phyloP scores from a whole-genome alignment of 1,140 invertebrate species.

The Sycobia sp. region DNA sequence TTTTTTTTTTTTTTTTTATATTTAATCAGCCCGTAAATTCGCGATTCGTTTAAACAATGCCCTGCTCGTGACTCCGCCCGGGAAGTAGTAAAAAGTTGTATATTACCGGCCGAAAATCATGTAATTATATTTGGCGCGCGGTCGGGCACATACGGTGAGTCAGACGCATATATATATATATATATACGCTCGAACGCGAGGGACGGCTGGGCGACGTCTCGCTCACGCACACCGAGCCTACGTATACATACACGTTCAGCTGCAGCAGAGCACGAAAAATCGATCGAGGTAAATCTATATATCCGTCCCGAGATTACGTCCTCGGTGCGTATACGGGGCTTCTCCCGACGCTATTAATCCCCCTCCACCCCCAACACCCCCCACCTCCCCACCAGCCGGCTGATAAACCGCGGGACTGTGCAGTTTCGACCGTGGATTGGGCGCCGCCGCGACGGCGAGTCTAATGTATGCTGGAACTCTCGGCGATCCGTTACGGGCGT shows the following conservation, averaged over 20 bases:
- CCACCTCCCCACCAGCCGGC: no score
- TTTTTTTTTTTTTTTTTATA: no score
- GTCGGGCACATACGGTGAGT: conserved; percentile 40
- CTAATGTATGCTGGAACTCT: no score
- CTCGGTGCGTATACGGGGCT: conserved; percentile 58
- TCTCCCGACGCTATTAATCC: conserved; percentile 56
- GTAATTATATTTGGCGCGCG: conserved; percentile 10
- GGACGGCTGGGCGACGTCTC: conserved; percentile 28
- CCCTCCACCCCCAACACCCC: no score
- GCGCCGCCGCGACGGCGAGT: not conserved
- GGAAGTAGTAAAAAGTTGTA: no score
- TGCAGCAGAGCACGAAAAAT: conserved; percentile 60
- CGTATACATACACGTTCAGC: conserved; percentile 49
- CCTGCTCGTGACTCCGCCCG: no score
- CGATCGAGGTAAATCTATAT: conserved; percentile 62
- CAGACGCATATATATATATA: no score
- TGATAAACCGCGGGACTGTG: no score
- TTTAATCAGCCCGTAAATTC: no score
- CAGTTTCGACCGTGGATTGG: not conserved
- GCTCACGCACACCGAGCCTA: conserved; percentile 36
- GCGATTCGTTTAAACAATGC: no score
- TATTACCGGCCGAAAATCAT: not conserved
- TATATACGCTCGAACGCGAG: no score
- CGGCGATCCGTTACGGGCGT: no score
- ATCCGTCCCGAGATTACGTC: conserved; percentile 59